phyloP scores from a whole-genome alignment of 2,888 invertebrate species.

The Sabellastarte sp. region DNA sequence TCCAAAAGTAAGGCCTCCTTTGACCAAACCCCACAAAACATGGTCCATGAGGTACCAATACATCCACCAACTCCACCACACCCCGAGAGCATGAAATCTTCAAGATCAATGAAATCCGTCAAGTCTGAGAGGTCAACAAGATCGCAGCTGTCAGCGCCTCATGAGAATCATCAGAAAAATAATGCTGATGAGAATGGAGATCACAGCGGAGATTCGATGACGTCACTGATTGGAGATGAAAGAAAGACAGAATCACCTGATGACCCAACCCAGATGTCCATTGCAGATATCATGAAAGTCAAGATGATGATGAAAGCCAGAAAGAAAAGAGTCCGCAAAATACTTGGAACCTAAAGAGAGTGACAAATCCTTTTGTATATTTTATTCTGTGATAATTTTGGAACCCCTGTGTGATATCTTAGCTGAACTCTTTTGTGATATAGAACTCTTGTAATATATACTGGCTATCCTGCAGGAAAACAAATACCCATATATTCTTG shows the following conservation, averaged over 20 bases:
- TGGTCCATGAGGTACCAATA: no score
- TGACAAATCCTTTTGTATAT: no score
- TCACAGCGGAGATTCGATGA: background rate
- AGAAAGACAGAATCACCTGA: background rate
- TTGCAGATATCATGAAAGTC: conserved; percentile 19
- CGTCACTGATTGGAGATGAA: background rate
- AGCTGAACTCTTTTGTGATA: no score
- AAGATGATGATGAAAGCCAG: conserved; percentile 18
- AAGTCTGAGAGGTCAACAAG: conserved; percentile 6
- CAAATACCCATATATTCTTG: no score
- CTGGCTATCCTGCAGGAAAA: no score
- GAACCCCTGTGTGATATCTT: no score
- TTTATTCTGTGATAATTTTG: no score
- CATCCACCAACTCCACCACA: no score
- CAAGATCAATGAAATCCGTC: background rate
- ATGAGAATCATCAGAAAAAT: background rate
- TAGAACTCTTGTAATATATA: no score
- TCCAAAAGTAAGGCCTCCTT: no score
- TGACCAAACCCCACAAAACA: no score
- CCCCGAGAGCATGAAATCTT: background rate
- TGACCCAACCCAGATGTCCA: conserved; percentile 10
- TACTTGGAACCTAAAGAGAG: background rate
- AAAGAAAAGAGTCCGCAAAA: conserved; percentile 8
- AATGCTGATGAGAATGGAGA: background rate
- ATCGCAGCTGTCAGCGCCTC: background rate